A percentile compares a stretch with the other conserved stretches of the same genome.
Conservation (phyloP, 2,888 invertebrate species). For the Julus scandinavius region DNA sequence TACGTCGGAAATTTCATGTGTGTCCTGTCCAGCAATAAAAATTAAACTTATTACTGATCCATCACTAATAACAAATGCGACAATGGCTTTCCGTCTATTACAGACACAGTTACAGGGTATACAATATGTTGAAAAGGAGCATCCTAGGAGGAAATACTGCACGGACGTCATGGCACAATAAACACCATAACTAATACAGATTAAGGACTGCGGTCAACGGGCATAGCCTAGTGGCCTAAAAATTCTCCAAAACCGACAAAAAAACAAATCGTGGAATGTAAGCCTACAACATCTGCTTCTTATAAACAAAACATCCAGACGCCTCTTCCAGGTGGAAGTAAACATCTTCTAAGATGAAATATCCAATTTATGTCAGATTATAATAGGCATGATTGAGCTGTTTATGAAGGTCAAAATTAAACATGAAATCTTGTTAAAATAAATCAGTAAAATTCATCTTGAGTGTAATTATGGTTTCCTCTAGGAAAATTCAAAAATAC, state of each 20-base stretch:
- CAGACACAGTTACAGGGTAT: too few relatives aligned
- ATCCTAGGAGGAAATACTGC: neutral
- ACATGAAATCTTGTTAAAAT: neutral
- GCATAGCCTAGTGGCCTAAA: slow-evolving; percentile 33
- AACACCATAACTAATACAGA: neutral
- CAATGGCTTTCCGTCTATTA: neutral
- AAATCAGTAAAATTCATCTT: slow-evolving; percentile 14
- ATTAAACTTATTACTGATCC: neutral
- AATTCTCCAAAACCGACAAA: neutral
- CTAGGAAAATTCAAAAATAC: neutral
- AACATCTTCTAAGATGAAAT: neutral
- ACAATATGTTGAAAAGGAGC: neutral
- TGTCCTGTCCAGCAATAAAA: neutral
- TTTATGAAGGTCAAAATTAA: slow-evolving; percentile 25
- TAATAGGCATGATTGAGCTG: neutral
- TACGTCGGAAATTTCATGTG: neutral
- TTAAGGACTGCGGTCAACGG: neutral
- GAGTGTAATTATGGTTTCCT: neutral
- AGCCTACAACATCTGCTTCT: neutral
- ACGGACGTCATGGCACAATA: slow-evolving; percentile 10
- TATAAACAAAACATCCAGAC: neutral
- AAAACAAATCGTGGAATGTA: neutral
- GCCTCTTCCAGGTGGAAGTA: neutral
- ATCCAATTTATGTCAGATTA: neutral
- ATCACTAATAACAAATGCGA: neutral